Percentiles rank a stretch among this genome's conserved stretches.
Evolutionary conservation across 2,888 invertebrate genomes (phyloP).

Genomic region (Heliconius ismenius): DNA sequence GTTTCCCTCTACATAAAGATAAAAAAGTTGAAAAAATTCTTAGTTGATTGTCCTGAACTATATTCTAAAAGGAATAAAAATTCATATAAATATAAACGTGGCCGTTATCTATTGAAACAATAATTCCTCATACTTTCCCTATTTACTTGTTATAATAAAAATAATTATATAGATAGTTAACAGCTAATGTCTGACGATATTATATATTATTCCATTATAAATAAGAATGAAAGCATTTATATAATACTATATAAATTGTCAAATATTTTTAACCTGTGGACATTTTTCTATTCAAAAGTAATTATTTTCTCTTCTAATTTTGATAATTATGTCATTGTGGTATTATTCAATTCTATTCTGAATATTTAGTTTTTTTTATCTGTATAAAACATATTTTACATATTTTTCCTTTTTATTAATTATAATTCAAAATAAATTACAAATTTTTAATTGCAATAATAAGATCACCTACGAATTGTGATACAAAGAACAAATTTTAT

Average conservation of each 20-base stretch:
- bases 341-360: not conserved
- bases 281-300: not conserved
- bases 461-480: not conserved
- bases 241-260: constrained; percentile 3
- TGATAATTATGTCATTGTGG: not conserved
- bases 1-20: too few species aligned
- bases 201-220: constrained; percentile 23
- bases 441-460: not conserved
- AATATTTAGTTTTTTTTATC: not conserved
- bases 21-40: not conserved
- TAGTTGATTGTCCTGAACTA: not conserved
- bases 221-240: constrained; percentile 21
- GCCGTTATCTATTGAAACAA: constrained; percentile 23
- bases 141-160: constrained; percentile 11
- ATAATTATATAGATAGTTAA: constrained; percentile 12
- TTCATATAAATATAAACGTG: constrained; percentile 26
- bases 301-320: not conserved
- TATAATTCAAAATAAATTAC: too few species aligned
- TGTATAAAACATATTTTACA: too few species aligned
- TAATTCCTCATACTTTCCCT: constrained; percentile 29
- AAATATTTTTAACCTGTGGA: not conserved
- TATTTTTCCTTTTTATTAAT: too few species aligned
- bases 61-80: not conserved
- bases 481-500: not conserved
- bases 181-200: not conserved